phyloP scores from a whole-genome alignment of 1,140 invertebrate genomes.

The Drosophila paulistorum region DNA sequence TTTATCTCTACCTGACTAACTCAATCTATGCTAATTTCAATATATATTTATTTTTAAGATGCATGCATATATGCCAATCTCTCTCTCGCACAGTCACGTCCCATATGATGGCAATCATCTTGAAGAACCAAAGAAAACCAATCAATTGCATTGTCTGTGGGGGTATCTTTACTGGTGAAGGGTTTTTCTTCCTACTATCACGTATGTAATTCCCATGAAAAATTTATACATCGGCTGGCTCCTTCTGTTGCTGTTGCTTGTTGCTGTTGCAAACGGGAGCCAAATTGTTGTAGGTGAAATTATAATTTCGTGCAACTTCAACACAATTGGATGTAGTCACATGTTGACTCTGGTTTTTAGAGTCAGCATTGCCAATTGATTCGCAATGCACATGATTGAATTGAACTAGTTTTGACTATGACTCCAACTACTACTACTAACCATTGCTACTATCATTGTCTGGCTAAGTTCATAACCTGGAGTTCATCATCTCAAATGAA shows the following conservation, averaged over 20 bases:
- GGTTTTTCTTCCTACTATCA: conserved; percentile 63
- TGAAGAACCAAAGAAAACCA: conserved; percentile 53
- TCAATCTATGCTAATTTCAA: conserved; percentile 35
- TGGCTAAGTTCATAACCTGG: conserved; percentile 41
- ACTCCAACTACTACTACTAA: background rate
- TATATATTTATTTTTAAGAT: too few relatives aligned
- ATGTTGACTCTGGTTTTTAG: conserved; percentile 38
- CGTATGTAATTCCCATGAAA: conserved; percentile 82
- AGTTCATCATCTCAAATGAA: conserved; percentile 67
- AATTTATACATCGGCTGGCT: conserved; percentile 42
- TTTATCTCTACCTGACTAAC: background rate
- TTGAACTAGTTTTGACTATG: conserved; percentile 61
- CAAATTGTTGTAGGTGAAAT: conserved; percentile 79
- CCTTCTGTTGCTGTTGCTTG: conserved; percentile 4
- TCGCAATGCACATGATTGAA: conserved; percentile 72
- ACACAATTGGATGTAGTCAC: conserved; percentile 42
- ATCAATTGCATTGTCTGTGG: conserved; percentile 49
- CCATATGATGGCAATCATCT: conserved; percentile 70
- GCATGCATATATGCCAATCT: conserved; percentile 38
- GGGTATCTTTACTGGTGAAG: conserved; percentile 20
- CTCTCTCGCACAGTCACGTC: conserved; percentile 64
- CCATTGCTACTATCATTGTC: background rate
- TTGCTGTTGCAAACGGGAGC: conserved; percentile 58
- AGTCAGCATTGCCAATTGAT: conserved; percentile 70
- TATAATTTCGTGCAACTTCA: conserved; percentile 66